phyloP scores from a whole-genome alignment of 2,888 invertebrate species.

The Neria commutata region DNA sequence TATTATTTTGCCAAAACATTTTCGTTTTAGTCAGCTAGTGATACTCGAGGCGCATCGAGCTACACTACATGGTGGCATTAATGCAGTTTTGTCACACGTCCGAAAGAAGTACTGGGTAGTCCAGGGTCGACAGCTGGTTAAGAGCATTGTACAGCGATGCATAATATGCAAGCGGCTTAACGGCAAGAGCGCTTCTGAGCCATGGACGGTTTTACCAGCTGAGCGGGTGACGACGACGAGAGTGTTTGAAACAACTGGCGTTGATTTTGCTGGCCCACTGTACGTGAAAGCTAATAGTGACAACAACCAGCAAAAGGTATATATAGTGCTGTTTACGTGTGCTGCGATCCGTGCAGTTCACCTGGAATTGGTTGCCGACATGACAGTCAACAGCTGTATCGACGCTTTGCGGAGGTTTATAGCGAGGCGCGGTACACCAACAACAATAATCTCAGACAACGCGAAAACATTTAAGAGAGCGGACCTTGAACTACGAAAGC shows the following conservation, averaged over 20 bases:
- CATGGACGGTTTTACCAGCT: too few species aligned
- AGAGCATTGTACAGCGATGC: background rate
- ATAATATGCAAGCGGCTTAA: background rate
- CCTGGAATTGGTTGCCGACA: slow-evolving; percentile 27
- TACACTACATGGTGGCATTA: background rate
- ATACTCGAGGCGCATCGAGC: background rate
- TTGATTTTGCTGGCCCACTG: slow-evolving; percentile 3
- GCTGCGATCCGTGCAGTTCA: slow-evolving; percentile 17
- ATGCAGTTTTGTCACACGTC: background rate
- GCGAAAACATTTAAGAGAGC: slow-evolving; percentile 26
- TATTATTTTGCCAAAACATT: slow-evolving; percentile 10
- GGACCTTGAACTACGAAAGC: slow-evolving; percentile 20
- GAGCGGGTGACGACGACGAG: background rate
- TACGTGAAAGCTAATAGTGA: background rate
- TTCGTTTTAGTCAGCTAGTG: slow-evolving; percentile 3
- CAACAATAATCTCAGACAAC: slow-evolving; percentile 25
- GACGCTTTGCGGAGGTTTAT: slow-evolving; percentile 27
- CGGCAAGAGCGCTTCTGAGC: background rate
- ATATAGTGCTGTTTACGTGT: background rate
- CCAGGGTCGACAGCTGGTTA: background rate
- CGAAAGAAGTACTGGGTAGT: background rate
- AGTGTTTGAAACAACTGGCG: background rate
- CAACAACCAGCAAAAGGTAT: background rate
- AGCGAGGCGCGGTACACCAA: slow-evolving; percentile 22
- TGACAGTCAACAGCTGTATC: slow-evolving; percentile 28